Evolutionary conservation across 2,113 vertebrate species (phyloP), one percentile per base, ranked within the genome.

Genomic region (Syngnathus typhle): DNA sequence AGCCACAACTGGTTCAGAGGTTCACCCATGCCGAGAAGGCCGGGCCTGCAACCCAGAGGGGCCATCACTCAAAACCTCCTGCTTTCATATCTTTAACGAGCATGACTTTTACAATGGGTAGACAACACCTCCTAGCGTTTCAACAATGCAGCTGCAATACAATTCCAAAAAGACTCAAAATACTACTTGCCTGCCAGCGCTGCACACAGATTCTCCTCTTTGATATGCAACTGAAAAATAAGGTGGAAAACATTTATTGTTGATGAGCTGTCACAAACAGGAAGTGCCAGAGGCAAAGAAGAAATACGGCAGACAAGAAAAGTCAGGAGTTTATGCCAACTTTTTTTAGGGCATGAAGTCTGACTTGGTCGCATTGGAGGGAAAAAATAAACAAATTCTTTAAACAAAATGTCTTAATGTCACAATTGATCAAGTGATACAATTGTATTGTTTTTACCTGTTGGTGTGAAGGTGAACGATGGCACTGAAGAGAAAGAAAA

Each of bases 391-490:
- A 10, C 21, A 10, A 18, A 27, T 55, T 2, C 10, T 55, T 13
- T 55, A 23, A 55, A 55, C 13, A 11, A 4, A 9, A 27, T 27
- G 6, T 27, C 6, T 55, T 12, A 27, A 55, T 55, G 52, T 21
- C 49, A 21, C 49, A 52, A 52, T 52, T 21, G 7, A 52, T 52
- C 49, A 61, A 32, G 8, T 1, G 41, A 7, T 54, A 38, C 2
- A 68, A 39, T 0, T 21, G n/a, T 6, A 21, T 4, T 23, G 18
- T 55, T 82, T 82, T 88, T 92, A 97, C 95, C 95, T 94, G 95
- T 94, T 78, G 95, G 95, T 86, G 95, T 97, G 84, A 98, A 98
- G 89, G 95, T 97, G 91, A 97, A 98, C 82, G 95, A 97, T 73
- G 95, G 95, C 86, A 98, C 95, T 98, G 94, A 85, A 90, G 85